Evolutionary conservation across 2,888 invertebrate genomes (phyloP), one percentile per base, ranked within the genome.

Genomic region (Trilocha varians): DNA sequence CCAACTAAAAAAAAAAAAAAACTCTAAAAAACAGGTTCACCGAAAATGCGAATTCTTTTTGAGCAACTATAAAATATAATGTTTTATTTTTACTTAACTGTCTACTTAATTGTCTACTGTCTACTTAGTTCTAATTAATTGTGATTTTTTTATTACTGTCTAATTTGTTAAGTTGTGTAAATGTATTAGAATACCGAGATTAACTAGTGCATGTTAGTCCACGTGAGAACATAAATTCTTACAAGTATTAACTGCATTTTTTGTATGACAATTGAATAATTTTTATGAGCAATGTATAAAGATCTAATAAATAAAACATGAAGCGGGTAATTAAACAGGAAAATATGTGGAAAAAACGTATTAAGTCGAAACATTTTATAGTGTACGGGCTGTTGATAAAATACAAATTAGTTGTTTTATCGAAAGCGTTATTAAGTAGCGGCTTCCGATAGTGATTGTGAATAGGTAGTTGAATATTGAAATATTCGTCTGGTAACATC

Each of bases 241-340:
- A 38, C 16, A 32, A 32, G 4, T 35, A 11, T 13, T 34, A 34
- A 18, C 13, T 17, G 34, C 13, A 13, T 13, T 16, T 32, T 34
- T 32, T 3, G 32, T 36, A 39, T 34, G 16, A 9, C 34, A 36
- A 16, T 6, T n/a, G 13, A 38, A 39, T 16, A 33, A 35, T 38
- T 25, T 39, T 35, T 39, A 17, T 36, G 14, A 9, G 16, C 13
- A 38, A 36, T 35, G 38, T 25, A 16, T 11, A 39, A 36, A 25
- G 39, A 33, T 11, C 13, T n/a, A 38, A 42, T 43, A 36, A 43
- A 42, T 42, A 45, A 45, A 34, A 37, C 37, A 39, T 34, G 32
- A 45, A 42, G 45, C 40, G 45, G 40, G 45, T 36, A 33, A 40
- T 40, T 36, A 33, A 16, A 13, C 8, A 9, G 14, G 6, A 13